Evolutionary conservation across 2,888 invertebrate species (phyloP).

Genomic region (Pachycephus smyrnensis): DNA sequence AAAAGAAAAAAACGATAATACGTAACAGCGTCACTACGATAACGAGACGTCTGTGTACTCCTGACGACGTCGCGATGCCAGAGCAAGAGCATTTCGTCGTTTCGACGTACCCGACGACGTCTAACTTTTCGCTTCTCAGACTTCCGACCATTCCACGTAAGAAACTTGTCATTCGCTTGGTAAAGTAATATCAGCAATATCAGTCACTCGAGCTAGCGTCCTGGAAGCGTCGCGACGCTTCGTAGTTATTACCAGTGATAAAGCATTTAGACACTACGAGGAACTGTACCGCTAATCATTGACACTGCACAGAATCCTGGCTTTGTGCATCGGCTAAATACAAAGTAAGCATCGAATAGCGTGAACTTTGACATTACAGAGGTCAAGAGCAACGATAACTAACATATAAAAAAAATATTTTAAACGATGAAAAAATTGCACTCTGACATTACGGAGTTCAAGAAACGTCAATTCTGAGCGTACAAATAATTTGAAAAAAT

Average conservation of each 20-base stretch:
- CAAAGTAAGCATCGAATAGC: background rate
- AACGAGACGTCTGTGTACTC: background rate
- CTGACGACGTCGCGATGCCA: background rate
- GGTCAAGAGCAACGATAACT: background rate
- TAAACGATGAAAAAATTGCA: too few species aligned
- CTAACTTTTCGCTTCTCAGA: background rate
- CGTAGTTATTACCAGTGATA: background rate
- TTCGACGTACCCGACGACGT: background rate
- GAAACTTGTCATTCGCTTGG: background rate
- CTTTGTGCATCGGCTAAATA: too few species aligned
- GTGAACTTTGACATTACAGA: background rate
- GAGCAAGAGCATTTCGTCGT: background rate
- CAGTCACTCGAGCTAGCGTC: background rate
- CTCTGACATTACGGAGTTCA: background rate
- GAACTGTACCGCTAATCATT: too few species aligned
- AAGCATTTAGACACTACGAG: background rate
- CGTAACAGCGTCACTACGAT: background rate
- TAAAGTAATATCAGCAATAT: background rate
- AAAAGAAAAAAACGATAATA: background rate
- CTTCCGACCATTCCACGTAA: background rate
- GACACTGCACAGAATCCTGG: too few species aligned
- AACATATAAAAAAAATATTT: background rate
- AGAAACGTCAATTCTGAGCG: too few species aligned
- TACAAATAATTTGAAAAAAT: too few species aligned
- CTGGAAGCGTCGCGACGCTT: background rate